Evolutionary conservation across 2,113 vertebrate species (phyloP), one percentile per base, ranked within the genome.

Genomic region (Tautogolabrus adspersus): DNA sequence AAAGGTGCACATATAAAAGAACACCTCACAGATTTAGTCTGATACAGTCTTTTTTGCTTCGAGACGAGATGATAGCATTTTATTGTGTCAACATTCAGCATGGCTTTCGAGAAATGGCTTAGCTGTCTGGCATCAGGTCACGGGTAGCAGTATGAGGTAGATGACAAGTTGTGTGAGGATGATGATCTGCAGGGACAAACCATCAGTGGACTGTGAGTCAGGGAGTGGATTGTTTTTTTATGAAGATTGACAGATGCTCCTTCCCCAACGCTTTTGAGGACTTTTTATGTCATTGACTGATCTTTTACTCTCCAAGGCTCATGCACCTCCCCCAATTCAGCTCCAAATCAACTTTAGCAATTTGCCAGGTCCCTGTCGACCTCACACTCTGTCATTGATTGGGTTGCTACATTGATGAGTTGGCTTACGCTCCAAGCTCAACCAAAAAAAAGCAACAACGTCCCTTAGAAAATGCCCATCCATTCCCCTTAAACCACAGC

Each of bases 331-430:
- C 69, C 82, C 75, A 62, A 75, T 21, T 67, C 56, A 18, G 56
- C 58, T 67, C 44, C 71, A 72, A 81, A 83, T 81, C 59, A 52
- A 59, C 86, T 57, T 66, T 49, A 64, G 76, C 76, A 85, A 74
- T 88, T 84, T 87, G 76, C 66, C 76, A 46, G 72, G 64, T 86
- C 87, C 64, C 83, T 46, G 74, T 68, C 16, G 71, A 66, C 83
- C 82, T 76, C 73, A 81, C 68, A 49, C 73, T 82, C 60, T 66
- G 83, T 69, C 82, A 91, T 93, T 64, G 91, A 92, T 89, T 76
- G 19, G 47, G 72, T 64, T 61, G 75, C 77, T 61, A 6, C 72
- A 64, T 44, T 79, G 67, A 86, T 46, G 70, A 69, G 67, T 61
- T 22, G 15, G 59, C 49, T 2, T 72, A 58, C 49, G 30, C 44